Evolutionary conservation across 2,888 invertebrate genomes (phyloP).

Genomic region (Physocephala rufipes): DNA sequence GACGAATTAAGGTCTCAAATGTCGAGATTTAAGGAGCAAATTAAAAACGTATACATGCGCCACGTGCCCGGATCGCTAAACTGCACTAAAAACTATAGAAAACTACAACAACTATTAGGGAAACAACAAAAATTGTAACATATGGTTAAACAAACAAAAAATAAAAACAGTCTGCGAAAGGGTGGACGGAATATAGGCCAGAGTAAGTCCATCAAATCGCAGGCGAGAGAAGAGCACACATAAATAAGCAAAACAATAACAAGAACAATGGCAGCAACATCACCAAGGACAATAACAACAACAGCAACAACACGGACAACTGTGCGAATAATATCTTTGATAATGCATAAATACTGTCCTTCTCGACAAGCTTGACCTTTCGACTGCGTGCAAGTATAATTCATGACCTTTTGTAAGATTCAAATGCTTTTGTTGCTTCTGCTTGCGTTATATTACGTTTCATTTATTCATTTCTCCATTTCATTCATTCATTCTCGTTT

Average conservation of each 20-base stretch:
- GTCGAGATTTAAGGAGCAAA: neutral
- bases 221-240: neutral
- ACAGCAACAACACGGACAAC: conserved; percentile 6
- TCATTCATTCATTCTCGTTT: too few relatives aligned
- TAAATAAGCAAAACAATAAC: neutral
- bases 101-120: neutral
- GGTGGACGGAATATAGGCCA: too few relatives aligned
- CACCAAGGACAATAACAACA: neutral
- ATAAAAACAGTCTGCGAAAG: too few relatives aligned
- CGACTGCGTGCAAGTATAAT: neutral
- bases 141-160: too few relatives aligned
- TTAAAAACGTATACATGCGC: neutral
- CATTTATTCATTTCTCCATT: too few relatives aligned
- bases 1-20: too few relatives aligned
- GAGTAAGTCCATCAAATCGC: too few relatives aligned
- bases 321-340: too few relatives aligned
- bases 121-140: neutral
- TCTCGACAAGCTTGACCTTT: conserved; percentile 28
- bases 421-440: conserved; percentile 32
- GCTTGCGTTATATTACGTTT: conserved; percentile 16
- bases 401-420: neutral
- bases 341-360: conserved; percentile 26
- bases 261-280: neutral
- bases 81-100: neutral
- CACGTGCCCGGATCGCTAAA: neutral